Base-by-base conservation (phyloP, 1,140 invertebrate genomes). In the Hylyphantes graminicola region DNA sequence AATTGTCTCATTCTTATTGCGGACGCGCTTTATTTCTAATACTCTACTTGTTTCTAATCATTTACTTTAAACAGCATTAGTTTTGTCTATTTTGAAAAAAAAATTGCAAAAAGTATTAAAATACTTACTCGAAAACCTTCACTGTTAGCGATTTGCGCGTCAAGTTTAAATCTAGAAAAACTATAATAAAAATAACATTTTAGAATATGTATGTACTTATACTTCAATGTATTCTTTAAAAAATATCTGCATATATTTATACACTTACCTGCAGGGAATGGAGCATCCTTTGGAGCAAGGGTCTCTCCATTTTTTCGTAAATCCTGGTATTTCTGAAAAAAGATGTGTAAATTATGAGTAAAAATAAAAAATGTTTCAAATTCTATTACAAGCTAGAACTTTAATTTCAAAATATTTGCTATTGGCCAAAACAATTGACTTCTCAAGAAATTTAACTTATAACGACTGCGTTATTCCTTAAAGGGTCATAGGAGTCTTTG, bases 111-210 rank as follows among this genome's bases (percentile, higher is more conserved):
- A n/a, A n/a, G n/a, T n/a, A n/a, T 75, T 0, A 13, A 8, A 59
- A 8, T 54, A n/a, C 79, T 81, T 81, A 81, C 79, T 73, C 79
- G n/a, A 63, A 53, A 8, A 35, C 79, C 79, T 73, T 81, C 79
- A 64, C 79, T 81, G 10, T 81, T 73, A n/a, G 79, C 21, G n/a
- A 63, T 59, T 73, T 81, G 79, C 0, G 64, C 54, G 21, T 81
- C 48, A 63, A 81, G 54, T 17, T 81, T 17, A 11, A 57, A 81
- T 48, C 21, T 73, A 53, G 67, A 53, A 64, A 81, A 15, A 7
- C 79, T 81, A 48, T 53, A 61, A 81, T 11, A 19, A 9, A 8
- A 10, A 48, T 35, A 67, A 50, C 11, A 67, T 35, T 2, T 67
- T 9, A 48, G 8, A 8, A 67, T 35, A 35, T 35, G n/a, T n/a